Evolutionary conservation across 1,140 invertebrate species (phyloP).

Genomic region (Belonocnema kinseyi): DNA sequence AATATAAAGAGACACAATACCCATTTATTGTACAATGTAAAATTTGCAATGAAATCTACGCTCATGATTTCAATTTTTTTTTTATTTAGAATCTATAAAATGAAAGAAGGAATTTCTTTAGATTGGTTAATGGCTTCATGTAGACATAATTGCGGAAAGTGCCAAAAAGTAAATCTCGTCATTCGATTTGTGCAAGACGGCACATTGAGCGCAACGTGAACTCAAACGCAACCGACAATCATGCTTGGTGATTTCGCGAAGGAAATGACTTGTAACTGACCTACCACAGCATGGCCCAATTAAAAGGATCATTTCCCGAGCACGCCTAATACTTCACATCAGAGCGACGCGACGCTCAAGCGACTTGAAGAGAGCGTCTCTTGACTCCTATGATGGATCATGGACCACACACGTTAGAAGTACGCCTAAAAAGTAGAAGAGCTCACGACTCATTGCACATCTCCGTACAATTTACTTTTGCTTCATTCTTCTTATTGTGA

Average conservation of each 20-base stretch:
- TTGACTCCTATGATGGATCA: slow-evolving; percentile 55
- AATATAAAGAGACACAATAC: no score
- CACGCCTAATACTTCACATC: slow-evolving; percentile 60
- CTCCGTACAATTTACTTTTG: slow-evolving; percentile 25
- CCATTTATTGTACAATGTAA: no score
- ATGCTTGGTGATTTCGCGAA: slow-evolving; percentile 15
- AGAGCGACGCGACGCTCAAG: slow-evolving; percentile 61
- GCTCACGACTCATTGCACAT: slow-evolving; percentile 24
- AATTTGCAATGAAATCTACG: no score
- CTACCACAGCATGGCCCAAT: slow-evolving; percentile 65
- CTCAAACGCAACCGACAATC: no score
- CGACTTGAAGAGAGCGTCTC: slow-evolving; percentile 44
- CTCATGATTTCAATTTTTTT: no score
- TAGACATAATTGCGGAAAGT: no score
- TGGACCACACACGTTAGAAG: slow-evolving; percentile 59
- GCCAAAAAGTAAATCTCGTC: no score
- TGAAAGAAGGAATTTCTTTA: no score
- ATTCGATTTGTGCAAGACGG: no score
- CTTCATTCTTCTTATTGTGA: not conserved
- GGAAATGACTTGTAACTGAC: slow-evolving; percentile 57
- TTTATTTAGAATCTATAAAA: no score
- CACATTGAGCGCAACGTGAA: no score
- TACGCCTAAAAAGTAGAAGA: not conserved
- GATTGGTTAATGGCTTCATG: no score
- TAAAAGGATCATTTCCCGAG: slow-evolving; percentile 65